Conservation (phyloP, 35 echinoderm and acorn worm species). For the Amphiura filiformis region DNA sequence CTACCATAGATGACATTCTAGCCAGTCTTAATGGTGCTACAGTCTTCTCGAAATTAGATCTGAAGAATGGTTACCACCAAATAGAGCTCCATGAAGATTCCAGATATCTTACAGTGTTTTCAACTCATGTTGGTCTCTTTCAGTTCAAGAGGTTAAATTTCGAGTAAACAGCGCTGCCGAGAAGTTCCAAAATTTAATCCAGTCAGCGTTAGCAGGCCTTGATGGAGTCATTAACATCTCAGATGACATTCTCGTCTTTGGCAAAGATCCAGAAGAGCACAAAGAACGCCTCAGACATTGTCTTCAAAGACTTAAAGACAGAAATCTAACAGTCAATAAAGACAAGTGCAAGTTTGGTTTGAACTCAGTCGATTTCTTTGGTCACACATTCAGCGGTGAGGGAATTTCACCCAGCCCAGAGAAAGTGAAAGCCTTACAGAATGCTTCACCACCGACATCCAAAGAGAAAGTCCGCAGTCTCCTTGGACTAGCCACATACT, state of each 20-base stretch:
- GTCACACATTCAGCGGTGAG: constrained; percentile 45
- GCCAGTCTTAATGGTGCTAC: constrained; percentile 46
- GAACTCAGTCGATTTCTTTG: constrained; percentile 54
- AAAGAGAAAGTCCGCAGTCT: constrained; percentile 65
- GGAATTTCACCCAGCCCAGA: constrained; percentile 66
- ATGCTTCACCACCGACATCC: constrained; percentile 44
- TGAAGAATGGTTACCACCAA: constrained; percentile 63
- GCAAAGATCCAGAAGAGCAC: constrained; percentile 24
- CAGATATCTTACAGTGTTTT: constrained; percentile 69
- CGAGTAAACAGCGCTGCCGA: constrained; percentile 61
- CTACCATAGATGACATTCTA: constrained; percentile 73
- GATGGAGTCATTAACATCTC: constrained; percentile 65
- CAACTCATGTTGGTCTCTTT: constrained; percentile 61
- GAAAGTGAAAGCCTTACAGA: constrained; percentile 48
- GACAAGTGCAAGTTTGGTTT: constrained; percentile 44
- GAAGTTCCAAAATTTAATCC: constrained; percentile 76
- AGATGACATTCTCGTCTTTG: constrained; percentile 67
- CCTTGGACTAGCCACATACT: constrained; percentile 64
- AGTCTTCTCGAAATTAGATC: constrained; percentile 59
- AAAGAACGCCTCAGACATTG: constrained; percentile 4
- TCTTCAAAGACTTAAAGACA: constrained; percentile 45
- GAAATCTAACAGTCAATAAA: constrained; percentile 61
- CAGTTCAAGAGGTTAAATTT: constrained; percentile 72
- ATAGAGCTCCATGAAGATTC: constrained; percentile 55
- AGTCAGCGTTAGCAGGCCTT: constrained; percentile 56